Evolutionary conservation across 2,113 vertebrate genomes (phyloP).

Genomic region (Gnathonemus echidnorhynchus): DNA sequence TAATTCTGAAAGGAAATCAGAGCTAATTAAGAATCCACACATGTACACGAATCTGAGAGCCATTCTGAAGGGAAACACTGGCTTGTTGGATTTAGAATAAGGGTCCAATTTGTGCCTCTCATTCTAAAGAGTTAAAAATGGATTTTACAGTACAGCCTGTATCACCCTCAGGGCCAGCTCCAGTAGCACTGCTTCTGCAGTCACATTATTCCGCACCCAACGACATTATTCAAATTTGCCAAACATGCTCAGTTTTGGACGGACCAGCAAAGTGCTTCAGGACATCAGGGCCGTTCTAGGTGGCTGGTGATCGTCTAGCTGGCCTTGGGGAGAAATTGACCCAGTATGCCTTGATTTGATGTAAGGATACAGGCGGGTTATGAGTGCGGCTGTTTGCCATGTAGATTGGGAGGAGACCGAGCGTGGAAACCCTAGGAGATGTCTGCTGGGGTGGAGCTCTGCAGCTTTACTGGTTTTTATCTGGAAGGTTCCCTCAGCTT

Average conservation of each 20-base stretch:
- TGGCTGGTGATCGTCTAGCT: neutral
- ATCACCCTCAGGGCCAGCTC: neutral
- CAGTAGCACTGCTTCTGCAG: neutral
- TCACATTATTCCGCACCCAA: neutral
- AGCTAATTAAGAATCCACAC: constrained; percentile 9
- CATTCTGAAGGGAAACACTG: neutral
- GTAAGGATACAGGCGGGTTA: neutral
- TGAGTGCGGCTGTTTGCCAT: neutral
- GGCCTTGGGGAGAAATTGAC: neutral
- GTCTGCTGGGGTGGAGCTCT: neutral
- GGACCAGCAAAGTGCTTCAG: neutral
- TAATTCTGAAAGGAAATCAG: constrained; percentile 4
- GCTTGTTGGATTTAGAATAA: neutral
- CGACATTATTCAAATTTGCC: neutral
- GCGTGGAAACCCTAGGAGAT: neutral
- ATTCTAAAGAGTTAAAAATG: neutral
- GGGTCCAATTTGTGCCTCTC: neutral
- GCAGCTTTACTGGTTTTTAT: neutral
- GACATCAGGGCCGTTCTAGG: neutral
- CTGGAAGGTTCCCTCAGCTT: neutral
- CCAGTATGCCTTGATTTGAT: neutral
- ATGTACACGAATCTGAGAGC: neutral
- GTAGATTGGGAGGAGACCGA: neutral
- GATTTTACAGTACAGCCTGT: neutral
- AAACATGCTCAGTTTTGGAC: neutral